These are phyloP conservation scores for Gorsachius goisagi DNA, from an alignment of 2,113 vertebrate species.

Conservation along the genomic window DNA sequence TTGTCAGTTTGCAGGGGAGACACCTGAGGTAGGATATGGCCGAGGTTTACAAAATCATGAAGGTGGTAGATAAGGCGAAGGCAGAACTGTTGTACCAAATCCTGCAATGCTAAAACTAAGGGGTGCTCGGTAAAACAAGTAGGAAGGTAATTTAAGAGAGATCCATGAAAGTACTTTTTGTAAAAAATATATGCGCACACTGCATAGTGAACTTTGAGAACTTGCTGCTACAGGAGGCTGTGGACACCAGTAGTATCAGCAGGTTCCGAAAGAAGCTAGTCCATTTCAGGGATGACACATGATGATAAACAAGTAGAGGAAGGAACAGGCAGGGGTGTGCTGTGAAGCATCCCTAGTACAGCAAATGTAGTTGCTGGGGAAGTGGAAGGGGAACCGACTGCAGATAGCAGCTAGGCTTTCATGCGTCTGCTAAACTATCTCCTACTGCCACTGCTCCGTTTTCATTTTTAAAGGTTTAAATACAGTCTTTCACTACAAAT, in stretches of 20 bases:
- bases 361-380: neutral
- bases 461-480: neutral
- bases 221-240: neutral
- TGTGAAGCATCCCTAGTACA: neutral
- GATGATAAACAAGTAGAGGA: neutral
- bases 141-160: neutral
- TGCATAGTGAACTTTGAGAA: neutral
- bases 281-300: neutral
- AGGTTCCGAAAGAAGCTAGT: neutral
- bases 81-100: neutral
- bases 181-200: neutral
- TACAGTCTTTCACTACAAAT: neutral
- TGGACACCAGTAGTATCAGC: neutral
- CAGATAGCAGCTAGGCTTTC: neutral
- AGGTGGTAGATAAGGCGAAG: neutral
- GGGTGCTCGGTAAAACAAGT: neutral
- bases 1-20: neutral
- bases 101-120: neutral
- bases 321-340: neutral
- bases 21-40: neutral
- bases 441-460: neutral
- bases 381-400: neutral
- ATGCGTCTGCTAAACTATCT: neutral
- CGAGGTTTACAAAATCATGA: neutral
- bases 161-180: neutral